Base-by-base conservation (phyloP, 1,140 invertebrate genomes). In the Ladona fulva region DNA sequence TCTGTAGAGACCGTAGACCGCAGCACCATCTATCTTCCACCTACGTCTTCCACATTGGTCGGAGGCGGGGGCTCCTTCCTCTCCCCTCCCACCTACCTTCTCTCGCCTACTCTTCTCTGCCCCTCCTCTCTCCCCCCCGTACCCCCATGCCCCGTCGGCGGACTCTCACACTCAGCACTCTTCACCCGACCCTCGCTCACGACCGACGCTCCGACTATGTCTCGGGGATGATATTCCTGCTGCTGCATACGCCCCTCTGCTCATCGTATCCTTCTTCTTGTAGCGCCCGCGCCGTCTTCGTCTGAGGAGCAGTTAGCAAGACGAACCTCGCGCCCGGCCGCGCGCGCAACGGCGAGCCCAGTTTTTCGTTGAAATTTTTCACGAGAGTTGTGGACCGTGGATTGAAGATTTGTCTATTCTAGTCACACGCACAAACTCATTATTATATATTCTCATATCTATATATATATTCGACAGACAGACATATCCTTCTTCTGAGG, bases 111-210 rank as follows among this genome's bases (percentile, higher is more conserved):
- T 66, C 52, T 1, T 12, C 52, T 66, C 52, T 12, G 10, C n/a
- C 52, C 52, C 52, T 66, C 12, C 52, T 66, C 52, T 66, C 83
- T 82, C 82, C 82, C 82, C 84, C 79, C 83, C 81, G 81, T 84
- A 83, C 84, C 82, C 80, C 81, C 81, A 83, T 83, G 81, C 84
- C 83, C 82, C 52, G 44, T 19, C 66, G 74, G 78, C 76, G 11
- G n/a, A 16, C 76, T 37, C n/a, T 59, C 25, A 29, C 16, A 16
- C 77, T 25, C 24, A 77, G 82, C 89, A 91, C 89, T 91, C 89
- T 90, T 90, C 90, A 90, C 90, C 90, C 89, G 89, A 91, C 90
- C 91, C 91, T 92, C 90, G 90, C 90, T 92, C 92, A 92, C 92
- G 92, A 93, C 91, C 92, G 92, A 93, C 92, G 92, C 93, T 92